Evolutionary conservation across 2,797 vertebrate species (phyloP), one percentile per base, ranked within the genome.

Genomic region (Aselliscus stoliczkanus): DNA sequence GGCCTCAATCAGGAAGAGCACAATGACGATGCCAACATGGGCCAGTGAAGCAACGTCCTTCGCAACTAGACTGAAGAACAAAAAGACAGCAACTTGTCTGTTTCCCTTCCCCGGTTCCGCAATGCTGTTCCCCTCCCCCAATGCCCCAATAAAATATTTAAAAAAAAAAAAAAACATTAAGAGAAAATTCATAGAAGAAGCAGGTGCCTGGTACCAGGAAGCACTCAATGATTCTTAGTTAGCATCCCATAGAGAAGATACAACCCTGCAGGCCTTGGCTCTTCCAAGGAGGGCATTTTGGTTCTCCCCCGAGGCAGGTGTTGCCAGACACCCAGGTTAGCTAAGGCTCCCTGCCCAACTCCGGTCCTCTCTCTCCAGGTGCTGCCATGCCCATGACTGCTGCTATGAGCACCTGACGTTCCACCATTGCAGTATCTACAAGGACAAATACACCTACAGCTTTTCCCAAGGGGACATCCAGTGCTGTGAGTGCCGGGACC

Each of bases 321-420:
- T 11, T 87, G 37, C 25, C 37, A 27, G 67, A 77, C 82, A 34
- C 34, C 21, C 1, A 3, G 21, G 34, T 11, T 9, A 0, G 27
- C 54, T 4, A 2, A 54, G 20, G 13, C 7, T 7, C 54, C 18
- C 0, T 3, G 27, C 14, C 29, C 50, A 27, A 42, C 42, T 44
- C 37, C 50, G 11, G 27, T 52, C 25, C 23, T 80, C 42, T 75
- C 88, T 34, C 34, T 15, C 42, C 25, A 98, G 97, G 95, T 98
- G 97, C 95, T 98, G 97, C 27, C 89, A 44, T 0, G 42, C 17
- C 1, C 97, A 97, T 0, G 96, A 98, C 72, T 98, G 97, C 62
- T 98, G 97, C 70, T 97, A 97, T 0, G 0, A 0, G 2, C 25
- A 58, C 25, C 94, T 98, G 85, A 69, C 0, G 31, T 1, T 0